Evolutionary conservation across 2,888 invertebrate genomes (phyloP).

Genomic region (Scrobipalpa atriplicella): DNA sequence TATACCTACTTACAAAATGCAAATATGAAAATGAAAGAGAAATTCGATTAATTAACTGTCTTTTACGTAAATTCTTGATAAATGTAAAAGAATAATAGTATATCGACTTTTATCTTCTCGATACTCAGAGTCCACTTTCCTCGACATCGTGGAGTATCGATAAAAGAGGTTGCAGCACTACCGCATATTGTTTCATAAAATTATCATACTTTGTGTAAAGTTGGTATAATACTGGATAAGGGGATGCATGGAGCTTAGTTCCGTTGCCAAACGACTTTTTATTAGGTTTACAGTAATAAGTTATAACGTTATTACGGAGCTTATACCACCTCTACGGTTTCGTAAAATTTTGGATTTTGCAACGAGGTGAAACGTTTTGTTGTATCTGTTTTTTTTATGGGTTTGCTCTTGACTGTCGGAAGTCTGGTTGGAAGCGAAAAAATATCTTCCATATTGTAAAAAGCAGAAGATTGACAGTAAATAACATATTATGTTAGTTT

Average conservation of each 20-base stretch:
- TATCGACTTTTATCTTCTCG: too few relatives aligned
- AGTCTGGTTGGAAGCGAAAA: too few relatives aligned
- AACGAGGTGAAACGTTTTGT: background rate
- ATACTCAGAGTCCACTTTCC: background rate
- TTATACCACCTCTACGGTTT: background rate
- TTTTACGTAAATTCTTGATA: too few relatives aligned
- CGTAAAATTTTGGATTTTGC: background rate
- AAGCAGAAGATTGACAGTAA: too few relatives aligned
- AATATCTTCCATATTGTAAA: too few relatives aligned
- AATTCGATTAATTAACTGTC: too few relatives aligned
- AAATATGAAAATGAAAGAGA: too few relatives aligned
- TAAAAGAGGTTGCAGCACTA: background rate
- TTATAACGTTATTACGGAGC: background rate
- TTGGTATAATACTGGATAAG: conserved; percentile 6
- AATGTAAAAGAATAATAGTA: too few relatives aligned
- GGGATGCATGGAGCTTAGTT: conserved; percentile 15
- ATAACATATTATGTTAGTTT: too few relatives aligned
- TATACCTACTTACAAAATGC: too few relatives aligned
- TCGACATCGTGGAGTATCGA: background rate
- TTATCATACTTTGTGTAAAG: conserved; percentile 3
- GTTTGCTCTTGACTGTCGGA: too few relatives aligned
- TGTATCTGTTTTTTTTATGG: too few relatives aligned
- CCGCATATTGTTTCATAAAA: conserved; percentile 12
- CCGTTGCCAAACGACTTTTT: conserved; percentile 18
- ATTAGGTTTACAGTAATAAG: conserved; percentile 1